Percentiles rank a stretch among this genome's conserved stretches.
phyloP scores from a whole-genome alignment of 37 sponge, comb jelly and placozoan species.

The Aphrocallistes beatrix region DNA sequence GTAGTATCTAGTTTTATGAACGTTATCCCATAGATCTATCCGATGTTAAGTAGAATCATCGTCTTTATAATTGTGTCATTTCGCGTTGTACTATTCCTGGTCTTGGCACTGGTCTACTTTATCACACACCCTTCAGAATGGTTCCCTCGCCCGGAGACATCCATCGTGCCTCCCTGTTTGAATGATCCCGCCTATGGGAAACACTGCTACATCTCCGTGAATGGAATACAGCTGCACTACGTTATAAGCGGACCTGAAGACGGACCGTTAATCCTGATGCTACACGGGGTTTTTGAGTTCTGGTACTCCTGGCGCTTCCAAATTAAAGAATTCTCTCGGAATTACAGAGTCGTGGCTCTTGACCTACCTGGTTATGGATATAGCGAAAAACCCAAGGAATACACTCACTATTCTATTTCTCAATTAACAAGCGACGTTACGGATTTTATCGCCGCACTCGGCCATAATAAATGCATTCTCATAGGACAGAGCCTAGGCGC shows the following conservation, averaged over 20 bases:
- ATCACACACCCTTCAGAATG: neutral
- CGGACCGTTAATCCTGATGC: slow-evolving; percentile 54
- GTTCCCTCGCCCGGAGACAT: neutral
- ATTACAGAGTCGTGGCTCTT: slow-evolving; percentile 61
- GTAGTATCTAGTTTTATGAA: too few species aligned
- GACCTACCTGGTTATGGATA: slow-evolving; percentile 77
- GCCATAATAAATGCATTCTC: slow-evolving; percentile 43
- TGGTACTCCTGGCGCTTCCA: slow-evolving; percentile 81
- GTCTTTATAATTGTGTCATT: too few species aligned
- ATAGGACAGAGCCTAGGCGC: slow-evolving; percentile 76
- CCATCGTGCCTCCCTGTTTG: slow-evolving; percentile 34
- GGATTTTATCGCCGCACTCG: slow-evolving; percentile 31
- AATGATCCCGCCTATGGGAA: slow-evolving; percentile 37
- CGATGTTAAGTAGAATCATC: neutral
- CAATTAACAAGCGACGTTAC: slow-evolving; percentile 37
- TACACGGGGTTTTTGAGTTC: slow-evolving; percentile 73
- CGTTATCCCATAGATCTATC: too few species aligned
- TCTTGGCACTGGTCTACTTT: neutral
- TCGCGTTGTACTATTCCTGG: neutral
- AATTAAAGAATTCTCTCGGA: slow-evolving; percentile 54
- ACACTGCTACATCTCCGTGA: slow-evolving; percentile 47
- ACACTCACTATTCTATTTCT: slow-evolving; percentile 40
- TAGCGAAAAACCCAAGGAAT: slow-evolving; percentile 44
- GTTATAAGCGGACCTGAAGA: slow-evolving; percentile 36
- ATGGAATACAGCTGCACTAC: slow-evolving; percentile 62